Base-by-base conservation (phyloP, 1,140 invertebrate species). In the Drosophila miranda region DNA sequence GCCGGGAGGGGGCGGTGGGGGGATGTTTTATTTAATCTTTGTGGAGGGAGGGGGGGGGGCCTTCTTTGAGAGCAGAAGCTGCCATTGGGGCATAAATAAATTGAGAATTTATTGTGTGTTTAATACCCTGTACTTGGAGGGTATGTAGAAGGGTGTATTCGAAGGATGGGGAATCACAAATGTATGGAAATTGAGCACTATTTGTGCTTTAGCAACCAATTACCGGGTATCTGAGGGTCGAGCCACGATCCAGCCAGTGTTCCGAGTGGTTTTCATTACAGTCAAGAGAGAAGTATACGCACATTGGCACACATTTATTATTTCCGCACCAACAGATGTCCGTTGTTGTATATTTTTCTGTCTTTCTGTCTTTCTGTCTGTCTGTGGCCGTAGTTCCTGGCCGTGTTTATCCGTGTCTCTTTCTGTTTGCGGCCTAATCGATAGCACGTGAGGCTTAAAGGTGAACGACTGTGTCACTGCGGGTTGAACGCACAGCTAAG, bases 361-460 rank as follows among this genome's bases (percentile, higher is more conserved):
- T 52, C 2, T 44, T 0, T 30, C 7, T 28, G 28, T 7, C 6
- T 44, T 6, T 34, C 21, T 23, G 23, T 52, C 6, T 38, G 49
- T 38, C 4, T 1, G 34, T 11, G 13, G 0, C 13, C 11, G 34
- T 38, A 13, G 9, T 13, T 11, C 11, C 34, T 38, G 34, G 9
- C 3, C 34, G 34, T 34, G 30, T 13, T 49, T 30, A 43, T 50
- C 42, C 30, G 41, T 54, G 41, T 54, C 34, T 38, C 45, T 58
- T n/a, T 57, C 30, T 42, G 55, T 64, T 56, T 19, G 50, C 44
- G 54, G 28, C 62, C 70, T 82, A 82, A 87, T 87, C 82, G 66
- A 87, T 87, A 82, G 71, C 78, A 87, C 78, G 83, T 87, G 83
- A 87, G 78, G 67, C 46, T 78, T 78, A 69, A 88, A 82, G 83